Evolutionary conservation across 92 coral and sea anemone species (phyloP), one percentile per base, ranked within the genome.

Genomic region (Paragorgia papillata): DNA sequence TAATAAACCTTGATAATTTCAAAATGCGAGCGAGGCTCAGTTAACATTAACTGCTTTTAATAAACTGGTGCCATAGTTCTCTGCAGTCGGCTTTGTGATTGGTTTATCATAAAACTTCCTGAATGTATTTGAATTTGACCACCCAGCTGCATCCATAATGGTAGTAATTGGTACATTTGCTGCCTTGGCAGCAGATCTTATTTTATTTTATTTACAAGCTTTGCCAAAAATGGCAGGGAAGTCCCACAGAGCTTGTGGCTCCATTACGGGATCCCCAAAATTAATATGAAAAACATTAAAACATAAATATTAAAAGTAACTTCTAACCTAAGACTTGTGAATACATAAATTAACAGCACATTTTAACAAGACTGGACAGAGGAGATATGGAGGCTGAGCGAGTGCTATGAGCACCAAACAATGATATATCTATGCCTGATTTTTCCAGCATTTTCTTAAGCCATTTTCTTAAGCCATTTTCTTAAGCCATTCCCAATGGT

Each of bases 81-180:
- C 61, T 26, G 43, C 20, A 48, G 28, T 3, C 29, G 12, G 28
- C 8, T 1, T 57, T 19, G 39, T 63, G 22, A 43, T 32, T 43
- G 82, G 82, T 57, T 77, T 77, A 54, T 62, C 53, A 35, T 77
- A 77, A 64, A 77, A 64, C 41, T 64, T 63, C 1, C 74, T 37
- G 29, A 77, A 77, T 5, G 82, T 77, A 32, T 24, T 34, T 22
- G 25, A 35, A 44, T 63, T 62, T 28, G 74, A 26, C 82, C 82
- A 77, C n/a, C 82, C 82, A 33, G 82, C 82, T 33, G 82, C 75
- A 51, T 46, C 74, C 74, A 77, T 77, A 46, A 77, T 64, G 17
- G 44, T 33, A 0, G 32, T 53, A 18, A 77, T 63, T 43, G 82
- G 39, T 17, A 77, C 2, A 27, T 62, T 77, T 9, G 60, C 82